Evolutionary conservation across 2,797 vertebrate genomes (phyloP), one percentile per base, ranked within the genome.

Genomic region (Macrochelys suwanniensis): DNA sequence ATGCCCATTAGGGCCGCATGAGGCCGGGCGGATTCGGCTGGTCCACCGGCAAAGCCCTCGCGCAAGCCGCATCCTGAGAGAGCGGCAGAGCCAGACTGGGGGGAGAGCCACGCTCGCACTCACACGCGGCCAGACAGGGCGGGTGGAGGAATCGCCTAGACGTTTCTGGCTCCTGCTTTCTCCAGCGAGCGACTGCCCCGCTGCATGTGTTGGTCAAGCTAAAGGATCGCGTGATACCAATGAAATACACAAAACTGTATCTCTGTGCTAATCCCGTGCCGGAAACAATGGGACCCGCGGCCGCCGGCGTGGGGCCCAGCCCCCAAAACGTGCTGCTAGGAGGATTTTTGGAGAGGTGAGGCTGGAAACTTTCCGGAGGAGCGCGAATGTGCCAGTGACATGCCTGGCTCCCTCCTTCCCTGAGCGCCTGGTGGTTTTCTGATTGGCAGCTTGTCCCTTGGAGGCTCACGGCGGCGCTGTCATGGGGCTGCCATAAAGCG

Each of bases 221-320:
- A 90, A 88, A 94, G 94, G 53, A 86, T 91, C 86, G 87, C 82
- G 96, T 95, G 96, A 92, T 84, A 93, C 98, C 94, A 92, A 97
- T 87, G 86, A 97, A 97, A 97, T 95, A 97, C 97, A 97, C 97
- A 93, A 95, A 98, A 97, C 94, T 96, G 97, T 98, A 98, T 98
- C 98, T 98, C 97, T 98, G 98, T 95, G 96, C 96, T 85, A 84
- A 91, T 92, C 84, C 92, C 23, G 65, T 37, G 26, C 59, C 81
- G n/a, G 76, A 9, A 80, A 79, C 78, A 23, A 94, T 90, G 92
- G 85, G 76, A 88, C 87, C 65, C 74, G n/a, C 84, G 47, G 80
- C 49, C 61, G 93, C 59, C 78, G 19, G 87, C 80, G 77, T 85
- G 91, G 74, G 84, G 93, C 77, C 56, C 28, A 88, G 86, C 89